Conservation (phyloP, 2,797 vertebrate genomes). For the Squalus acanthias region DNA sequence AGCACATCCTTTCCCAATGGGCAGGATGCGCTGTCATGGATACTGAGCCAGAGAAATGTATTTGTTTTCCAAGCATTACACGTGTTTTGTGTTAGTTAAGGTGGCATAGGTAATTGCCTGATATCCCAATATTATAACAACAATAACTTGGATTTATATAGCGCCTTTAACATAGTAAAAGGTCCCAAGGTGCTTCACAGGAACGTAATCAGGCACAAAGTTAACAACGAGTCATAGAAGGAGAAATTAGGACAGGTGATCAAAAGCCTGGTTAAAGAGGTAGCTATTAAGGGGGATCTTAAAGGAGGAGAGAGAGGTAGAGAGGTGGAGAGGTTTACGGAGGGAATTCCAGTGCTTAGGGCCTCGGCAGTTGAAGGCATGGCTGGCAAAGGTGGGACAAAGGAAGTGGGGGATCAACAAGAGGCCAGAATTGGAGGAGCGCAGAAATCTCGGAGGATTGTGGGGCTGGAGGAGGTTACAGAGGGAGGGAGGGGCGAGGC, state of each 20-base stretch:
- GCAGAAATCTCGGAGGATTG: background rate
- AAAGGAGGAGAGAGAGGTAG: too few relatives aligned
- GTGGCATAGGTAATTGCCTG: background rate
- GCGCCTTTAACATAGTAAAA: background rate
- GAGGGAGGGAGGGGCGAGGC: background rate
- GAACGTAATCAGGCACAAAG: background rate
- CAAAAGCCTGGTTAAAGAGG: too few relatives aligned
- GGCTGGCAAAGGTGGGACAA: too few relatives aligned
- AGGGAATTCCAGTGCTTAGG: too few relatives aligned
- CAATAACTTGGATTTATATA: background rate
- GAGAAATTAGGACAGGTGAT: background rate
- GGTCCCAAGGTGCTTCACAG: too few relatives aligned
- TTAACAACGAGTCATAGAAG: background rate
- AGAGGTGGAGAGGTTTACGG: too few relatives aligned
- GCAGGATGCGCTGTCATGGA: background rate
- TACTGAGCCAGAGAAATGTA: background rate
- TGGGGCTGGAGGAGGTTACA: background rate
- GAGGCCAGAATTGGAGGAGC: too few relatives aligned
- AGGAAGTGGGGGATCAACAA: too few relatives aligned
- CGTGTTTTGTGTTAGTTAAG: background rate
- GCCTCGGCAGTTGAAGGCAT: too few relatives aligned
- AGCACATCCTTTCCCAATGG: background rate
- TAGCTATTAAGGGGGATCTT: too few relatives aligned
- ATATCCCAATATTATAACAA: background rate
- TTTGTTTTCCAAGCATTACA: background rate